A percentile compares a stretch with the other conserved stretches of the same genome.
Conservation (phyloP, 2,888 invertebrate species). For the Hydrotaea diabolus region DNA sequence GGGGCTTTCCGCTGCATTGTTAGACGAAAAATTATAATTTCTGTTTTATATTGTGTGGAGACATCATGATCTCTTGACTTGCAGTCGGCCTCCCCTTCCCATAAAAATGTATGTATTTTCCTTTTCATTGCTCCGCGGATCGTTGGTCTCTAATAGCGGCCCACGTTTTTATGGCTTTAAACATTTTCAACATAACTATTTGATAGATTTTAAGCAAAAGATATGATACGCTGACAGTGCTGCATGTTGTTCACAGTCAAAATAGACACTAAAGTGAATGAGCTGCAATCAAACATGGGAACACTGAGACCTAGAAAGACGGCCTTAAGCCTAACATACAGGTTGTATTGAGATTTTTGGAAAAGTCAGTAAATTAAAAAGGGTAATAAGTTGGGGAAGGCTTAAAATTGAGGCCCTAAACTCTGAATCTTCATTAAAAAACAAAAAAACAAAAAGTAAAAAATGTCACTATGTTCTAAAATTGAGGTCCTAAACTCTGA, state of each 20-base stretch:
- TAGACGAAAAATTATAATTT: background rate
- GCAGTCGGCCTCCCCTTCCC: background rate
- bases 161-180: conserved; percentile 51
- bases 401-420: too few species aligned
- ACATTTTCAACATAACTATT: conserved; percentile 49
- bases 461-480: too few species aligned
- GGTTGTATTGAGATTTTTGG: background rate
- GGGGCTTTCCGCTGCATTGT: too few species aligned
- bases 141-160: conserved; percentile 17
- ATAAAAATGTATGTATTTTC: background rate
- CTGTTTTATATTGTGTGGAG: background rate
- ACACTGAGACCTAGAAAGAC: background rate
- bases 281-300: background rate
- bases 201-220: conserved; percentile 48
- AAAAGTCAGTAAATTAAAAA: background rate
- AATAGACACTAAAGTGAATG: conserved; percentile 29
- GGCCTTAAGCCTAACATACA: background rate
- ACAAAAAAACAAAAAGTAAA: too few species aligned
- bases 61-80: conserved; percentile 18
- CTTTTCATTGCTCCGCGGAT: conserved; percentile 8
- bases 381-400: too few species aligned
- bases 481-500: too few species aligned
- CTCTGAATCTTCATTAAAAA: too few species aligned
- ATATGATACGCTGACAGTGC: conserved; percentile 31
- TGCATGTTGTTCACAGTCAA: background rate